Percentiles rank a stretch among this genome's conserved stretches.
phyloP scores from a whole-genome alignment of 2,113 vertebrate genomes.

The Pipa parva region DNA sequence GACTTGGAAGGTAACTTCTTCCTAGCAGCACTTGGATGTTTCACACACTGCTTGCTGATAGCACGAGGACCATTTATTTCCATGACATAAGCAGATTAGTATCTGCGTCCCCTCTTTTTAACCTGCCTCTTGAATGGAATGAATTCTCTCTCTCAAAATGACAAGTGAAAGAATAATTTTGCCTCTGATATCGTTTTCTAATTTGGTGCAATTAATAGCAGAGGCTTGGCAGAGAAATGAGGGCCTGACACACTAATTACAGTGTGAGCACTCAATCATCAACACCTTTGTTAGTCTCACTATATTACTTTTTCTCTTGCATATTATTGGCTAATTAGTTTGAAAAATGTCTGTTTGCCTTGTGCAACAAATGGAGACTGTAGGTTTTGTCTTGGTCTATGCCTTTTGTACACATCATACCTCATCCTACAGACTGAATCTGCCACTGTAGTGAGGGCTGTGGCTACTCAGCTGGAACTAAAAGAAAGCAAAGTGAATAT shows the following conservation, averaged over 20 bases:
- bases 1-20: slow-evolving; percentile 95
- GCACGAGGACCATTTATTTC: slow-evolving; percentile 81
- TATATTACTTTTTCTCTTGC: slow-evolving; percentile 87
- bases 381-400: slow-evolving; percentile 77
- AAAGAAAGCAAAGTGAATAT: slow-evolving; percentile 87
- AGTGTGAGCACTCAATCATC: slow-evolving; percentile 98
- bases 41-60: slow-evolving; percentile 59
- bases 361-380: slow-evolving; percentile 84
- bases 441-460: slow-evolving; percentile 73
- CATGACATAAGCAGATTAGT: slow-evolving; percentile 81
- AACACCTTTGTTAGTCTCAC: slow-evolving; percentile 98
- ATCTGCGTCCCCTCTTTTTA: slow-evolving; percentile 78
- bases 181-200: slow-evolving; percentile 98
- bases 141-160: slow-evolving; percentile 91
- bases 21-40: slow-evolving; percentile 54
- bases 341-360: slow-evolving; percentile 96
- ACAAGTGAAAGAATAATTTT: slow-evolving; percentile 97
- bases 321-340: slow-evolving; percentile 99
- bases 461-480: slow-evolving; percentile 84
- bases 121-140: slow-evolving; percentile 83
- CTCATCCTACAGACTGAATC: slow-evolving; percentile 73
- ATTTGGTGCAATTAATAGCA: slow-evolving; percentile 98
- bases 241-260: slow-evolving; percentile 98
- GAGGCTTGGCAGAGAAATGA: slow-evolving; percentile 89
- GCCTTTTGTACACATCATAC: slow-evolving; percentile 82